Conservation (phyloP, 2,797 vertebrate species). For the Protosalanx chinensis region DNA sequence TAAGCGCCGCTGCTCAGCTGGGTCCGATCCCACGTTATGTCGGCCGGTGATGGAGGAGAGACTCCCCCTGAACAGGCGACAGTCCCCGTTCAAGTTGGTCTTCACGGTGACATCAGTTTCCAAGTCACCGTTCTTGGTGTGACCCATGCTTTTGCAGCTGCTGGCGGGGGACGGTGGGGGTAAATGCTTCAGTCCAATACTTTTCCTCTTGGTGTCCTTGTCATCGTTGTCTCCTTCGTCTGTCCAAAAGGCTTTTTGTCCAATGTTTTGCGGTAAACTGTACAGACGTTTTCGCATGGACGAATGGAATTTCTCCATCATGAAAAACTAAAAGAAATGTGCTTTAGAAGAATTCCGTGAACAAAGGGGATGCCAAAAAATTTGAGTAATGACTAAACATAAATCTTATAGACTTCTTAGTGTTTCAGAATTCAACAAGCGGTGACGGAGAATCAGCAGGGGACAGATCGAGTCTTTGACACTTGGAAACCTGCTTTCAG, state of each 20-base stretch:
- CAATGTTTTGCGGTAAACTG: constrained; percentile 94
- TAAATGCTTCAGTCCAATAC: constrained; percentile 87
- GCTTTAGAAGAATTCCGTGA: constrained; percentile 40
- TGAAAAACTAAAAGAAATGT: constrained; percentile 34
- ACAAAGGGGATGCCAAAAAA: constrained; percentile 47
- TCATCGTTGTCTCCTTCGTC: constrained; percentile 81
- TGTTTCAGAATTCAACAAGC: constrained; percentile 49
- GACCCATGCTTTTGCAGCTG: constrained; percentile 70
- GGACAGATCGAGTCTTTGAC: constrained; percentile 64
- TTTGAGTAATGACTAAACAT: constrained; percentile 34
- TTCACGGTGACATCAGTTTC: constrained; percentile 77
- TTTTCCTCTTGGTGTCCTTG: constrained; percentile 87
- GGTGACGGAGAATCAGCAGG: constrained; percentile 63
- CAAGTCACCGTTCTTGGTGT: constrained; percentile 74
- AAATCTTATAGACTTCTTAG: constrained; percentile 38
- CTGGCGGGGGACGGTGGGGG: constrained; percentile 77
- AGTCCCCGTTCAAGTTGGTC: constrained; percentile 95
- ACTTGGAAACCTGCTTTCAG: constrained; percentile 58
- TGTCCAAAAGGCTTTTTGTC: constrained; percentile 82
- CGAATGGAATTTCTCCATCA: constrained; percentile 92
- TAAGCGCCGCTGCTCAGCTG: constrained; percentile 83
- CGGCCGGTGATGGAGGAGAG: constrained; percentile 87
- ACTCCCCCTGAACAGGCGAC: constrained; percentile 87
- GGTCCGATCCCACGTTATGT: constrained; percentile 77
- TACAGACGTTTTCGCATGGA: constrained; percentile 97